phyloP scores from a whole-genome alignment of 2,113 vertebrate genomes.

The Coturnix japonica region DNA sequence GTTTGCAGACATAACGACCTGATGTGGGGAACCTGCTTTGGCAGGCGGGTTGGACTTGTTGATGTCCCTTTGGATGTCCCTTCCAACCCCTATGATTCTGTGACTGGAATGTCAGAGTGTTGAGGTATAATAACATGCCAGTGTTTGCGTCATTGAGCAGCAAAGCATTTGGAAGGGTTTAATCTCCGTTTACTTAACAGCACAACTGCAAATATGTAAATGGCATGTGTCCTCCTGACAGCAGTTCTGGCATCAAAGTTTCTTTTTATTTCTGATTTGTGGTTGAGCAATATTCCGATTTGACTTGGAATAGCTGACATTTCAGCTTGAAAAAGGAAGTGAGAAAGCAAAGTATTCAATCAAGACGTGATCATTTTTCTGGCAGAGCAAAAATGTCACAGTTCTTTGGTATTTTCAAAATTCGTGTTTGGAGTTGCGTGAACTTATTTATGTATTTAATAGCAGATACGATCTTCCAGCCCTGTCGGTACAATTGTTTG shows the following conservation, averaged over 20 bases:
- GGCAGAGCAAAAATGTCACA: slow-evolving; percentile 59
- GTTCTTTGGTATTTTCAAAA: slow-evolving; percentile 55
- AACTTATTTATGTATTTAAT: not conserved
- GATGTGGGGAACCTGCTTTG: too few relatives aligned
- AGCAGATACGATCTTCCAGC: not conserved
- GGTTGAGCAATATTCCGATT: not conserved
- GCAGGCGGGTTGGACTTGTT: too few relatives aligned
- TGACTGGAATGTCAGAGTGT: not conserved
- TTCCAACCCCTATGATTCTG: too few relatives aligned
- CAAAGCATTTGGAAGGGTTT: slow-evolving; percentile 38
- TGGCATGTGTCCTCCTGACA: not conserved
- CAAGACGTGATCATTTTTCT: slow-evolving; percentile 46
- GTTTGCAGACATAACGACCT: not conserved
- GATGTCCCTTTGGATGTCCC: too few relatives aligned
- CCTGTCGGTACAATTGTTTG: not conserved
- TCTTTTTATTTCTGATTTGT: not conserved
- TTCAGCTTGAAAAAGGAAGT: slow-evolving; percentile 59
- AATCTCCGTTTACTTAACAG: slow-evolving; percentile 4
- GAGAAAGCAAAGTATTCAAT: slow-evolving; percentile 44
- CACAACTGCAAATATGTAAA: not conserved
- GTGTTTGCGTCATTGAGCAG: slow-evolving; percentile 40
- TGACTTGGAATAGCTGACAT: slow-evolving; percentile 62
- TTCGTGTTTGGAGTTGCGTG: not conserved
- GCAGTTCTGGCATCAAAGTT: not conserved
- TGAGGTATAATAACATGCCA: slow-evolving; percentile 45